These are phyloP conservation scores for Xenopus petersii DNA, from an alignment of 2,797 vertebrate genomes.

Conservation along the genomic window DNA sequence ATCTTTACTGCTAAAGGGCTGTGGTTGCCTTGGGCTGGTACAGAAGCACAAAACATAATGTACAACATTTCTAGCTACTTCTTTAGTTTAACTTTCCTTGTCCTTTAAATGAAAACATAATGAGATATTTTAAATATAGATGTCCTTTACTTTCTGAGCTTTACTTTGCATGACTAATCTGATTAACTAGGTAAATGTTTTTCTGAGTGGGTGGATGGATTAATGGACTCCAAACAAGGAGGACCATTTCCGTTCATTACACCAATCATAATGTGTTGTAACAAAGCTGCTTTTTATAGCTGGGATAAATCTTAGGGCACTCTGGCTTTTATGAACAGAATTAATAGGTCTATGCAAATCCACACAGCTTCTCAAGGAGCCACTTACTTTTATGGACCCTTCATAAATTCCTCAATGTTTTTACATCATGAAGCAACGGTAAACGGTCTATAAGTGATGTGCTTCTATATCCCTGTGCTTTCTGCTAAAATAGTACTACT, in stretches of 20 bases:
- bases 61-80: no score
- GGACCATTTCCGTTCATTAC: conserved; percentile 27
- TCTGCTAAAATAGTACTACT: no score
- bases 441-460: no score
- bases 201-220: conserved; percentile 8
- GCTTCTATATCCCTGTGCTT: no score
- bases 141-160: no score
- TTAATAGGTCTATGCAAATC: conserved; percentile 36
- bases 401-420: conserved; percentile 7
- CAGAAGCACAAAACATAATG: no score
- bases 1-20: no score
- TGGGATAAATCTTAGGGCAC: conserved; percentile 24
- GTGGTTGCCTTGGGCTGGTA: no score
- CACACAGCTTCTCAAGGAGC: conserved; percentile 34
- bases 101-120: no score
- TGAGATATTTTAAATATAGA: no score
- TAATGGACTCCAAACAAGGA: conserved; percentile 38
- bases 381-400: neutral
- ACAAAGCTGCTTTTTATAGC: conserved; percentile 22
- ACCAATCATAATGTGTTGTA: conserved; percentile 9
- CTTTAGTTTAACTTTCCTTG: no score
- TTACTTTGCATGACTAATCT: neutral
- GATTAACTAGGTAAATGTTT: conserved; percentile 20
- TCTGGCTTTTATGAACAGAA: conserved; percentile 25
- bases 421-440: neutral